A percentile compares a stretch with the other conserved stretches of the same genome.
These are phyloP conservation scores for Alosa sapidissima DNA, from an alignment of 2,797 vertebrate genomes.

Conservation along the genomic window DNA sequence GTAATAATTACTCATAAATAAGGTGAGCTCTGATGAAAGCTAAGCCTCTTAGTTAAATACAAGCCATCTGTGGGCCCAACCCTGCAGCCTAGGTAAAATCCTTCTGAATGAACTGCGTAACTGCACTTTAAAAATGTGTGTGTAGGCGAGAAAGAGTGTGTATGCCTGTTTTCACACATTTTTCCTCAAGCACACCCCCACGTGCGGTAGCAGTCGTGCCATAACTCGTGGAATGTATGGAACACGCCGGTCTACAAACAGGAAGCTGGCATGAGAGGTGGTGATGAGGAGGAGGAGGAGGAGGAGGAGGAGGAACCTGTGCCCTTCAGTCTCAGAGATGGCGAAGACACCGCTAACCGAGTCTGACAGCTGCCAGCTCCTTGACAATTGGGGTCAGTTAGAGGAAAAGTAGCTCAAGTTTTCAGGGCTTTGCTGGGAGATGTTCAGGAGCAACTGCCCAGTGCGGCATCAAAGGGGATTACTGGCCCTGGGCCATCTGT, in stretches of 20 bases:
- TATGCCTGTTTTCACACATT: background rate
- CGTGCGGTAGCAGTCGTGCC: constrained; percentile 47
- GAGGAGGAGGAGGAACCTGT: constrained; percentile 56
- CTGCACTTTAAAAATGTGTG: background rate
- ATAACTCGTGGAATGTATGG: constrained; percentile 59
- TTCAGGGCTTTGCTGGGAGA: constrained; percentile 77
- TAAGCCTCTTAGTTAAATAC: constrained; percentile 74
- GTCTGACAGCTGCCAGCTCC: constrained; percentile 79
- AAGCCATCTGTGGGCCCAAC: constrained; percentile 69
- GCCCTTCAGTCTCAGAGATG: constrained; percentile 72
- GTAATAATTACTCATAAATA: constrained; percentile 67
- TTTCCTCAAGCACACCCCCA: constrained; percentile 27
- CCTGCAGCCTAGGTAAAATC: constrained; percentile 52
- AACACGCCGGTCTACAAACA: constrained; percentile 66
- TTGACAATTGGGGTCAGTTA: constrained; percentile 80
- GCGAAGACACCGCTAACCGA: constrained; percentile 72
- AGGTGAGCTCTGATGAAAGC: constrained; percentile 73
- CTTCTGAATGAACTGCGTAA: constrained; percentile 21
- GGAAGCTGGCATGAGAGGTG: constrained; percentile 52
- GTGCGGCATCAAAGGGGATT: constrained; percentile 82
- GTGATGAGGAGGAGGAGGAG: constrained; percentile 29
- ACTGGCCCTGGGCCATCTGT: constrained; percentile 78
- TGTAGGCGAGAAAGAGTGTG: background rate
- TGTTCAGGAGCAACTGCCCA: constrained; percentile 79
- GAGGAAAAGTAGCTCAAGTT: constrained; percentile 82